Conservation (phyloP, 35 echinoderm and acorn worm genomes). For the Apostichopus japonicus region DNA sequence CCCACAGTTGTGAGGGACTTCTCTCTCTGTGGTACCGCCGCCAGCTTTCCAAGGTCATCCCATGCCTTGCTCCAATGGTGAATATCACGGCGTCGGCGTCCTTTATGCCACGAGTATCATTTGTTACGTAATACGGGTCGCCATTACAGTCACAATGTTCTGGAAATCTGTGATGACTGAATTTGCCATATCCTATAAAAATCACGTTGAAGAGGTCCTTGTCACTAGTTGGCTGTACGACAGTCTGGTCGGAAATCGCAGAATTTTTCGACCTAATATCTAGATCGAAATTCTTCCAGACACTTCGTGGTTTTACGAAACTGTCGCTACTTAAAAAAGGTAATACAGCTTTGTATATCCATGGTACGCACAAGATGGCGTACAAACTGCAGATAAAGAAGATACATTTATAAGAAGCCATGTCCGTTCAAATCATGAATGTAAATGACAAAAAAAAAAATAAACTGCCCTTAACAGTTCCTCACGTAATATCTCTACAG, state of each 20-base stretch:
- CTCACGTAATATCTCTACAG: no score
- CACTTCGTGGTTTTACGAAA: no score
- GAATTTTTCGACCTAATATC: not conserved
- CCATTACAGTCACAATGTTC: conserved; percentile 10
- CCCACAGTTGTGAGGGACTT: conserved; percentile 1
- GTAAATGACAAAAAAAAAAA: no score
- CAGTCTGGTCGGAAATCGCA: not conserved
- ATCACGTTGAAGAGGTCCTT: not conserved
- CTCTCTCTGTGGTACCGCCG: not conserved
- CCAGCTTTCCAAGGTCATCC: conserved; percentile 9
- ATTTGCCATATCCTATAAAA: conserved; percentile 39
- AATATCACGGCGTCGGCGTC: conserved; percentile 11
- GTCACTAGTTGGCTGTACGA: not conserved
- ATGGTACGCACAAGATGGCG: not conserved
- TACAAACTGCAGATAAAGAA: not conserved
- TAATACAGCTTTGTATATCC: not conserved
- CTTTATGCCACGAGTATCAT: not conserved
- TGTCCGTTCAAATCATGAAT: not conserved
- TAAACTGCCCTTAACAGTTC: no score
- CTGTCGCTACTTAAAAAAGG: not conserved
- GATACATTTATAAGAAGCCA: not conserved
- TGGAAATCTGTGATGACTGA: conserved; percentile 5
- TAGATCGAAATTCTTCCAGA: not conserved
- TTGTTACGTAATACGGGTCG: not conserved
- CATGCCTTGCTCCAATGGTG: conserved; percentile 14